These are phyloP conservation scores for Drosophila littoralis DNA, from an alignment of 1,140 invertebrate species.

Conservation along the genomic window DNA sequence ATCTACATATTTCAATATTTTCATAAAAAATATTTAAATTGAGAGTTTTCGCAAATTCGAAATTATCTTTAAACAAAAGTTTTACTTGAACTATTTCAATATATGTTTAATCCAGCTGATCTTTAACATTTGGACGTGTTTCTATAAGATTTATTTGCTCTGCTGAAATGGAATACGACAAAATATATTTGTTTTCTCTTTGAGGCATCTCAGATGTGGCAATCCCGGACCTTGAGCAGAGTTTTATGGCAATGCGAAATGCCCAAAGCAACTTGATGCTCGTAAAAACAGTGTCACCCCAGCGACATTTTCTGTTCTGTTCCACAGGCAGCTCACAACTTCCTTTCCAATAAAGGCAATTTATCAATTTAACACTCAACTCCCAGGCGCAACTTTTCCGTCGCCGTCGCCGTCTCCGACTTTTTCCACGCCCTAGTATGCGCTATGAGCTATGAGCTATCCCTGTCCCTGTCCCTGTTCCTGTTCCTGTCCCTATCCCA, in stretches of 20 bases:
- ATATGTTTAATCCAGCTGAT: too few species aligned
- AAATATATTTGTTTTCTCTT: background rate
- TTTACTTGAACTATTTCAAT: too few species aligned
- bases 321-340: slow-evolving; percentile 57
- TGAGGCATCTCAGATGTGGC: background rate
- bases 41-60: too few species aligned
- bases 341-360: slow-evolving; percentile 79
- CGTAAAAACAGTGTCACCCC: slow-evolving; percentile 33
- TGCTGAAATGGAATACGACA: background rate
- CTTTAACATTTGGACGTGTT: too few species aligned
- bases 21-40: too few species aligned
- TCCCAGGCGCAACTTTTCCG: slow-evolving; percentile 31
- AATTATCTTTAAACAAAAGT: too few species aligned
- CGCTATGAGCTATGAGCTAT: background rate
- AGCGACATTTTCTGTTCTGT: slow-evolving; percentile 4
- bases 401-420: background rate
- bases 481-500: slow-evolving; percentile 38
- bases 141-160: too few species aligned
- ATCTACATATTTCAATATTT: too few species aligned
- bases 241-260: slow-evolving; percentile 17
- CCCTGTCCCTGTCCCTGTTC: too few species aligned
- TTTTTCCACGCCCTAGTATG: background rate
- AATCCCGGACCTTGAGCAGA: background rate
- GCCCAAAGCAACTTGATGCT: slow-evolving; percentile 24
- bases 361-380: slow-evolving; percentile 81